Evolutionary conservation across 2,113 vertebrate genomes (phyloP).

Genomic region (Tenrec ecaudatus): DNA sequence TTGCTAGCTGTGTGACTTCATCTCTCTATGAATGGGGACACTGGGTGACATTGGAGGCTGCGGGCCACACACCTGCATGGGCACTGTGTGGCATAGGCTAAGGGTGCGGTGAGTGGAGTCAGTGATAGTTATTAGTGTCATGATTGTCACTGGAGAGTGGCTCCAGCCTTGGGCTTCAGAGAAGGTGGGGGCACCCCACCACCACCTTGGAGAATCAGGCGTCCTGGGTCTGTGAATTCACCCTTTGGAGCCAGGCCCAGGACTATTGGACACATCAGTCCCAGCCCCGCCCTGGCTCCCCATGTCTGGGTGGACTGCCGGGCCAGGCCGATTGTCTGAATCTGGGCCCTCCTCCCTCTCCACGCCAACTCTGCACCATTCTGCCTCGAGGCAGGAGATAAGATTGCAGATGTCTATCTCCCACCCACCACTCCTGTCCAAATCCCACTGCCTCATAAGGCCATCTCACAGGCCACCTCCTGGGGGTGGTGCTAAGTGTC

Average conservation of each 20-base stretch:
- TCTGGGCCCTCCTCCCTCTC: neutral
- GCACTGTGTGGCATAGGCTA: neutral
- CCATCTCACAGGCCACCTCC: neutral
- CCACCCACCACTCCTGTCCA: neutral
- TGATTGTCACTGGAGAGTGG: neutral
- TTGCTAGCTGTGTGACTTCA: neutral
- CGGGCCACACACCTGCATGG: neutral
- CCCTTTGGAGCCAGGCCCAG: neutral
- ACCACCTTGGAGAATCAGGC: neutral
- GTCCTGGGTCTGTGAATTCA: neutral
- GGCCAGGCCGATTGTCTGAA: no score
- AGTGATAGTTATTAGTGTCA: neutral
- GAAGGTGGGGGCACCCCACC: neutral
- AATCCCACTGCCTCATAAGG: neutral
- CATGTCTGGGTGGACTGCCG: no score
- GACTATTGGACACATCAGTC: neutral
- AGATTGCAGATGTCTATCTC: neutral
- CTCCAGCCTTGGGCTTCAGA: neutral
- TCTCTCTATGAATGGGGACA: neutral
- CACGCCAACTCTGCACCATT: neutral
- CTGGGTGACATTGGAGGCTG: no score
- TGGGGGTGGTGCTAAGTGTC: neutral
- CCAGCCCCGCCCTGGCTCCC: rapidly evolving
- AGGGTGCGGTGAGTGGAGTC: neutral
- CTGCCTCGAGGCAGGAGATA: neutral